Conservation (phyloP, 2,113 vertebrate species). For the Copsychus sechellarum region DNA sequence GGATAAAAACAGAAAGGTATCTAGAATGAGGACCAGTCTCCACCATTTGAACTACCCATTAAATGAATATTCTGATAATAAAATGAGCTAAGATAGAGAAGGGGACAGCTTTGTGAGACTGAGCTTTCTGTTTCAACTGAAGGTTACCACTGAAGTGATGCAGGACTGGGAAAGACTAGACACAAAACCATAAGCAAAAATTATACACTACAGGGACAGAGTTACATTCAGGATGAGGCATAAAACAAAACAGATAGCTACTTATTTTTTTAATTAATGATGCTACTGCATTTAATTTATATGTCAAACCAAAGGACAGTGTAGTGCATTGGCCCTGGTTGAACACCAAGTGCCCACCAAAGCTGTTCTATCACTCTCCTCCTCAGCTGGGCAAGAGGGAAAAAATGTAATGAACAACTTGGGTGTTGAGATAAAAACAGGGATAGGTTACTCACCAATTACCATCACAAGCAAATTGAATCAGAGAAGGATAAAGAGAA, state of each 20-base stretch:
- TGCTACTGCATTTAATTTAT: neutral
- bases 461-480: neutral
- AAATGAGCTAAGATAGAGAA: neutral
- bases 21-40: neutral
- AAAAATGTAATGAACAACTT: neutral
- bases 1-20: neutral
- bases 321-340: fast-evolving
- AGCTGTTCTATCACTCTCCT: neutral
- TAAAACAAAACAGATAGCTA: neutral
- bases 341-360: neutral
- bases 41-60: neutral
- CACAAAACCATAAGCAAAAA: neutral
- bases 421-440: neutral
- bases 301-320: neutral
- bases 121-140: neutral
- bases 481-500: neutral
- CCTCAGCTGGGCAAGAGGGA: neutral
- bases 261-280: neutral
- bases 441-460: neutral
- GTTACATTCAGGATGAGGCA: neutral
- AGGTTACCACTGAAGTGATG: neutral
- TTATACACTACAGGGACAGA: neutral
- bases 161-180: neutral
- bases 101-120: neutral
- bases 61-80: neutral